phyloP scores from a whole-genome alignment of 2,888 invertebrate species.

The Tineola bisselliella region DNA sequence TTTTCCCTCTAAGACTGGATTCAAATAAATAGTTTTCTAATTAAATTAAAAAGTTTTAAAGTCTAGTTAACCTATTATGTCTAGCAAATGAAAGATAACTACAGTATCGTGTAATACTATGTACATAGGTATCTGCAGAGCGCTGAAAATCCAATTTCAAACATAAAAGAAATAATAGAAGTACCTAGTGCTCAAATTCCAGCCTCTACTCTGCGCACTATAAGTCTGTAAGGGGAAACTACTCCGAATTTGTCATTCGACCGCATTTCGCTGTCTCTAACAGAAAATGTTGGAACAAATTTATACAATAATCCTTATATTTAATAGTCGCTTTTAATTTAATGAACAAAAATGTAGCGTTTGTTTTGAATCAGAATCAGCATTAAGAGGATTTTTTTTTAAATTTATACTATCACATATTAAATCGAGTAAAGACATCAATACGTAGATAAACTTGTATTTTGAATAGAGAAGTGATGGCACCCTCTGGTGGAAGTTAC shows the following conservation, averaged over 20 bases:
- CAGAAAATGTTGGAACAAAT: no score
- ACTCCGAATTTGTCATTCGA: neutral
- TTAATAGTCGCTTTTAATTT: no score
- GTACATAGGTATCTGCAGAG: neutral
- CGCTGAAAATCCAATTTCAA: neutral
- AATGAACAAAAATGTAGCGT: no score
- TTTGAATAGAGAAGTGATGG: conserved; percentile 28
- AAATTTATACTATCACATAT: no score
- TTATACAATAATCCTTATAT: no score
- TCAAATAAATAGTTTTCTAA: no score
- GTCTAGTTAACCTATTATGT: no score
- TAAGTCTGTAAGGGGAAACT: neutral
- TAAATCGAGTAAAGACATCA: conserved; percentile 54
- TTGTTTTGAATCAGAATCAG: no score
- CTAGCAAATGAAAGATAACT: neutral
- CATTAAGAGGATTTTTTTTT: no score
- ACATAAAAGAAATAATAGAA: neutral
- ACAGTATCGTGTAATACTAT: no score
- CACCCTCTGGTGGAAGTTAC: conserved; percentile 46
- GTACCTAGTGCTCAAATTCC: conserved; percentile 9
- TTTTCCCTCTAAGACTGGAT: no score
- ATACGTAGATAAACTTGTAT: conserved; percentile 58
- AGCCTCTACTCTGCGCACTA: neutral
- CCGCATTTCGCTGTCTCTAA: neutral
- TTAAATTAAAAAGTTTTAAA: no score